Conservation (phyloP, 2,797 vertebrate genomes). For the Sebastes diploproa region DNA sequence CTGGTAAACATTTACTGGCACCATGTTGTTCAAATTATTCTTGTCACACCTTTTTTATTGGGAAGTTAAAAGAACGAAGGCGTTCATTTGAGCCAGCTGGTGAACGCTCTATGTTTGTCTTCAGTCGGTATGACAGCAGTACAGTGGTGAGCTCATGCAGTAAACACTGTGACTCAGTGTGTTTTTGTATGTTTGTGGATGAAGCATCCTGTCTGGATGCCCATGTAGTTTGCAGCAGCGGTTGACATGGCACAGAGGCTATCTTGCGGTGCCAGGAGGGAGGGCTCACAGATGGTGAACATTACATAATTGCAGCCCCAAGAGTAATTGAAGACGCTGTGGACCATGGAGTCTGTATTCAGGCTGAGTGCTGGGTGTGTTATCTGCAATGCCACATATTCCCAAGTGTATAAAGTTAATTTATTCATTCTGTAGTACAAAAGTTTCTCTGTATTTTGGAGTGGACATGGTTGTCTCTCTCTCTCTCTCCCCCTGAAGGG, state of each 20-base stretch:
- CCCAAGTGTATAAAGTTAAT: constrained; percentile 6
- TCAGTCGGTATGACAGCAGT: constrained; percentile 13
- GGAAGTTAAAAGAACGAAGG: neutral
- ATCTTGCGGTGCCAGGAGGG: constrained; percentile 38
- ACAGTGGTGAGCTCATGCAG: constrained; percentile 17
- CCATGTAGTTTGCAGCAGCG: constrained; percentile 38
- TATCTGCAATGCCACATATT: constrained; percentile 22
- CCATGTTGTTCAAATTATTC: neutral
- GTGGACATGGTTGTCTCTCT: neutral
- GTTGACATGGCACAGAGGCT: constrained; percentile 59
- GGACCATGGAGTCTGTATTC: constrained; percentile 62
- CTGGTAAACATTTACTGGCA: neutral
- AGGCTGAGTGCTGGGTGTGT: constrained; percentile 46
- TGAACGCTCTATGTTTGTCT: neutral
- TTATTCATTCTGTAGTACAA: neutral
- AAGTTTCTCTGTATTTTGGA: neutral
- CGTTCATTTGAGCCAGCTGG: neutral
- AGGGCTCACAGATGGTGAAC: constrained; percentile 75
- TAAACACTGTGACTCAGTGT: constrained; percentile 38
- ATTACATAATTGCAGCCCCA: constrained; percentile 80
- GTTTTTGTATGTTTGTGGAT: constrained; percentile 34
- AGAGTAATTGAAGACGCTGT: constrained; percentile 73
- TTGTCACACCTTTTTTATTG: neutral
- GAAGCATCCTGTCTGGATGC: constrained; percentile 34
- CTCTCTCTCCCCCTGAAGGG: neutral